phyloP scores from a whole-genome alignment of 2,797 vertebrate species.

The Paratrypauchen microcephalus region DNA sequence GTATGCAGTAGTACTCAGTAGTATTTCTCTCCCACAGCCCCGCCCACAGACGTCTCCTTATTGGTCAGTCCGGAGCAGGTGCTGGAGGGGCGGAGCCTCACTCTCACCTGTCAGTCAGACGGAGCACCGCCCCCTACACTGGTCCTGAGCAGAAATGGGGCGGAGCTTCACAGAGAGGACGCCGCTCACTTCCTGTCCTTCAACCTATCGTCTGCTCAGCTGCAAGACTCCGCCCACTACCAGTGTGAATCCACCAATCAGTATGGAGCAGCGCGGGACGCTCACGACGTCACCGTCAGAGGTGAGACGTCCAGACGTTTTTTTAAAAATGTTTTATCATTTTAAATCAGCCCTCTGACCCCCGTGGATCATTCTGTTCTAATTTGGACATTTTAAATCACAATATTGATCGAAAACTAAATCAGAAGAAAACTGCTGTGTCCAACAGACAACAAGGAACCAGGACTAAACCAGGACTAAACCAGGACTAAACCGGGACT shows the following conservation, averaged over 20 bases:
- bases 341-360: too few species aligned
- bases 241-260: constrained; percentile 81
- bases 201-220: constrained; percentile 62
- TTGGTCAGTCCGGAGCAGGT: constrained; percentile 66
- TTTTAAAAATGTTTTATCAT: too few species aligned
- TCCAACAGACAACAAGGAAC: too few species aligned
- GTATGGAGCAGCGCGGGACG: constrained; percentile 68
- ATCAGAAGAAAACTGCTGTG: too few species aligned
- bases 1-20: too few species aligned
- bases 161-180: constrained; percentile 50
- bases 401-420: too few species aligned
- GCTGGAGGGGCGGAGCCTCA: constrained; percentile 80
- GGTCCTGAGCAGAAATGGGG: constrained; percentile 71
- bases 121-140: constrained; percentile 75
- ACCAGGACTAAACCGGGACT: too few species aligned
- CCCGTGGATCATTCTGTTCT: too few species aligned
- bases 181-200: constrained; percentile 65
- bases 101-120: constrained; percentile 75
- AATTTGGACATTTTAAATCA: too few species aligned
- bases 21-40: constrained; percentile 7
- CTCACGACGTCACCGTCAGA: constrained; percentile 71
- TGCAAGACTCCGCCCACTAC: constrained; percentile 79
- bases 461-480: too few species aligned
- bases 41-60: constrained; percentile 62
- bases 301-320: too few species aligned